These are phyloP conservation scores for Fragariocoptes setiger DNA, from an alignment of 1,140 invertebrate species.

Conservation along the genomic window DNA sequence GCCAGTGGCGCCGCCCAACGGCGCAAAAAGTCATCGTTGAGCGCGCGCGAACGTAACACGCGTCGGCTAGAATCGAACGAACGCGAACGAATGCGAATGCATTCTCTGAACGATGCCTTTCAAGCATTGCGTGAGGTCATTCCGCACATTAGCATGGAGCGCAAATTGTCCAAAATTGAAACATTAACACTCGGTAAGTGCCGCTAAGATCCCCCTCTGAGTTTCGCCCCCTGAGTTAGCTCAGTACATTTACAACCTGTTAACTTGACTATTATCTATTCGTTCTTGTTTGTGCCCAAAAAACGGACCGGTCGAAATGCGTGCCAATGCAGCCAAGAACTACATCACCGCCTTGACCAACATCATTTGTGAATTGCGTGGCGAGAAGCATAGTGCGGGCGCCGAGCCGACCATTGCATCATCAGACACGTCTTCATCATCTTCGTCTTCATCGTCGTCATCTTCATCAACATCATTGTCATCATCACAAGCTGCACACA, in stretches of 20 bases:
- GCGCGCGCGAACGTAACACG: conserved; percentile 41
- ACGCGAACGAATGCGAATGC: conserved; percentile 54
- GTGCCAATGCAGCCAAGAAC: too few species aligned
- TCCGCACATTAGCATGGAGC: conserved; percentile 49
- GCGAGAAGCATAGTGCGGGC: neutral
- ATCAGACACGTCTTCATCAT: neutral
- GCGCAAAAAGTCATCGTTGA: conserved; percentile 32
- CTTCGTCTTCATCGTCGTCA: neutral
- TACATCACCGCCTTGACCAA: conserved; percentile 64
- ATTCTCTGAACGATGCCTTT: conserved; percentile 55
- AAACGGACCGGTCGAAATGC: too few species aligned
- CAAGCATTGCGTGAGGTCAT: conserved; percentile 54
- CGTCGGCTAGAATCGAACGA: conserved; percentile 53
- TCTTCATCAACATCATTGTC: neutral
- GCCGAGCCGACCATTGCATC: neutral
- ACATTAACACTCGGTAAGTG: conserved; percentile 49
- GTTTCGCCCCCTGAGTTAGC: too few species aligned
- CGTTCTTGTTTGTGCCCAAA: too few species aligned
- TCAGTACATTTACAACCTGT: too few species aligned
- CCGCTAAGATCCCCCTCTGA: too few species aligned
- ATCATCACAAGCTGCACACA: neutral
- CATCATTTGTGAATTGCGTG: conserved; percentile 45
- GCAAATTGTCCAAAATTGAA: conserved; percentile 49
- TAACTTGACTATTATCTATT: too few species aligned
- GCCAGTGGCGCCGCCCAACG: conserved; percentile 13